Evolutionary conservation across 2,888 invertebrate species (phyloP), one percentile per base, ranked within the genome.

Genomic region (Synergus umbraculus): DNA sequence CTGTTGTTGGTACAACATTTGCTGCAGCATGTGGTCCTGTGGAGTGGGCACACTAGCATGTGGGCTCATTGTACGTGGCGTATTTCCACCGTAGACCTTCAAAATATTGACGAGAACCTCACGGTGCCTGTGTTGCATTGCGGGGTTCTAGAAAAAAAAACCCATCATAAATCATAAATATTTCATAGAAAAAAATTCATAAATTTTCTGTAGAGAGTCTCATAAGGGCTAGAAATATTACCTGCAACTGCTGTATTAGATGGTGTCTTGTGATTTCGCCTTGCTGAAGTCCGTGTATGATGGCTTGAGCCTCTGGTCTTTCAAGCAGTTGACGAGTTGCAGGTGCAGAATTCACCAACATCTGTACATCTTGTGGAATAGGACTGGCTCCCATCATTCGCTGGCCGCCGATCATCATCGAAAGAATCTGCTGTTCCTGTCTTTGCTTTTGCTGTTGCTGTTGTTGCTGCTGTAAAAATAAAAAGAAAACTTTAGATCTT

Each of bases 191-290:
- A 37, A 37, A 37, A 7, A 37, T 37, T 5, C 37, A 37, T 37
- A 37, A 37, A 37, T 37, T 5, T 37, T 0, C 5, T 0, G 37
- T 37, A 37, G 37, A 37, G 5, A 4, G 37, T 5, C 37, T 37
- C 37, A 37, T 37, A 37, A 37, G 5, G 37, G 37, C 37, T 37
- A 37, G 37, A 37, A 37, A 37, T 37, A 37, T 60, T 58, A 93
- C 93, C 87, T 93, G 94, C 78, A 97, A 93, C 90, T 97, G 97
- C 90, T 96, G 96, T 91, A 96, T 95, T 85, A 97, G 92, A 89
- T 96, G 95, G 88, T 95, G 95, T 44, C 94, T 93, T 2, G 96
- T 96, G 81, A 97, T 95, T 92, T 97, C 96, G 79, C 97, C 97
- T 37, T 95, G 95, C 87, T 95, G 95, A 88, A 97, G 92, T 85